phyloP scores from a whole-genome alignment of 2,797 vertebrate species.

The Alcedo atthis region DNA sequence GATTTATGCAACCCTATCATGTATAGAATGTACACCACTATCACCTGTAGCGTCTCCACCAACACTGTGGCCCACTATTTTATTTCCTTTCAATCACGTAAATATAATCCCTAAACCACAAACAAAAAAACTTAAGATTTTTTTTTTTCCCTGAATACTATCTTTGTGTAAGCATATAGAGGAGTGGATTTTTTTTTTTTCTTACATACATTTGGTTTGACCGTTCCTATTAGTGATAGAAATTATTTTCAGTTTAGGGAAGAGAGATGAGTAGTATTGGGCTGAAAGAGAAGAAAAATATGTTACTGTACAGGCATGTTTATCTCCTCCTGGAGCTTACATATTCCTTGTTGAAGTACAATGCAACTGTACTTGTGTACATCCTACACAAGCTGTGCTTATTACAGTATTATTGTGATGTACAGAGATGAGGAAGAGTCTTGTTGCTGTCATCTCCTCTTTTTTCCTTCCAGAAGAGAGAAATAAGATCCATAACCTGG shows the following conservation, averaged over 20 bases:
- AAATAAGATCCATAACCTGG: background rate
- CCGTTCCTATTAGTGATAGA: background rate
- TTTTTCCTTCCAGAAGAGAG: background rate
- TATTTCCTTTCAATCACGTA: background rate
- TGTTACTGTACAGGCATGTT: background rate
- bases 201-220: background rate
- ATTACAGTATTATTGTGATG: background rate
- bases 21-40: background rate
- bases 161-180: background rate
- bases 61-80: background rate
- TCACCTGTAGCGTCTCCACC: background rate
- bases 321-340: background rate
- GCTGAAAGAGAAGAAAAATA: background rate
- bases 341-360: background rate
- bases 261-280: background rate
- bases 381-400: background rate
- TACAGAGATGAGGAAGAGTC: background rate
- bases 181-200: background rate
- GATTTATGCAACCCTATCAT: background rate
- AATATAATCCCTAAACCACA: background rate
- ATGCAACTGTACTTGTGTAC: background rate
- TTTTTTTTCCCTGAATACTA: background rate
- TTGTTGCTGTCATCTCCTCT: background rate
- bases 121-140: fast-evolving
- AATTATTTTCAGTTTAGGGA: background rate